Conservation (phyloP, 2,797 vertebrate genomes). For the Clarias laeviceps region DNA sequence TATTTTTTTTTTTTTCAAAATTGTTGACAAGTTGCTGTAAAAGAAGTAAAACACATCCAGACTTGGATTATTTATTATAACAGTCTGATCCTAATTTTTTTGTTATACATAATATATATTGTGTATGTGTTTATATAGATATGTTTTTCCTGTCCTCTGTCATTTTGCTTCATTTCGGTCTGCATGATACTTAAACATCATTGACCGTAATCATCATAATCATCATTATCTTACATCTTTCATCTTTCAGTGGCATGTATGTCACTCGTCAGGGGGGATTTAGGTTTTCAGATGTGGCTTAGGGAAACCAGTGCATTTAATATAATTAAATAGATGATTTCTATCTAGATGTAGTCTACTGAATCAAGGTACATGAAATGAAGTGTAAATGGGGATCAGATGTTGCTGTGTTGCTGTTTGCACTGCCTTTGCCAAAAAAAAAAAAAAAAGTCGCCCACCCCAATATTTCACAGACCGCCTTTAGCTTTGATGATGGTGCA, state of each 20-base stretch:
- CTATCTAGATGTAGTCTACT: not conserved
- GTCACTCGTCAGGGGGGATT: not conserved
- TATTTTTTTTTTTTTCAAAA: too few relatives aligned
- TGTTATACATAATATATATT: too few relatives aligned
- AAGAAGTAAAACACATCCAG: not conserved
- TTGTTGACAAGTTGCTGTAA: too few relatives aligned
- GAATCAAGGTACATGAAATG: not conserved
- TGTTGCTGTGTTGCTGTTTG: not conserved
- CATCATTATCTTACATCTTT: not conserved
- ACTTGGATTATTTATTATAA: too few relatives aligned
- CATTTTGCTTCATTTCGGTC: not conserved
- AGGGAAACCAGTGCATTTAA: not conserved
- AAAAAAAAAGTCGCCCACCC: too few relatives aligned
- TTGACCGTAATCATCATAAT: not conserved
- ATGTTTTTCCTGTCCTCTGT: too few relatives aligned
- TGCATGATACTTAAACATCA: not conserved
- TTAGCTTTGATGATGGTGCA: too few relatives aligned
- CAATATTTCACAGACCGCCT: too few relatives aligned
- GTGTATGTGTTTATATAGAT: too few relatives aligned
- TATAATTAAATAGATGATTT: not conserved
- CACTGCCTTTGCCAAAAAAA: too few relatives aligned
- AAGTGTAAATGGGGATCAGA: not conserved
- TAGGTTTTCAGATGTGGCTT: not conserved
- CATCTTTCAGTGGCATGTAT: not conserved
- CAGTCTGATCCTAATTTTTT: too few relatives aligned